Conservation (phyloP, 2,113 vertebrate species). For the Prunella himalayana region DNA sequence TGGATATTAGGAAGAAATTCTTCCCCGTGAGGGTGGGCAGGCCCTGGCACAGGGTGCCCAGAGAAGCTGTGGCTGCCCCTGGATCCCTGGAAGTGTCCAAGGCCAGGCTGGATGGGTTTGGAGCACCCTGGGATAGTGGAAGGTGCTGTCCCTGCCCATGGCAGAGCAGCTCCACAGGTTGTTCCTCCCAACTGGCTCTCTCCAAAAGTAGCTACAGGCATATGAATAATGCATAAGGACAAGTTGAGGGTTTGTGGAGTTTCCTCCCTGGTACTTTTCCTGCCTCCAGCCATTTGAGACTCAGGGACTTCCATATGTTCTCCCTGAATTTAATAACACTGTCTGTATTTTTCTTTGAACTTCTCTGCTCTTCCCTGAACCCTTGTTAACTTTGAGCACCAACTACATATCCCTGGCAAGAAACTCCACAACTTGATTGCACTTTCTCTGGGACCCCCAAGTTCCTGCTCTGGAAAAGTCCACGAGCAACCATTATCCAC, state of each 20-base stretch:
- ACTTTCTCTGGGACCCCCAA: not conserved
- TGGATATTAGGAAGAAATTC: not conserved
- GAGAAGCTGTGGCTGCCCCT: not conserved
- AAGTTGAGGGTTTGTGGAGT: not conserved
- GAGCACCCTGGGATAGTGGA: not conserved
- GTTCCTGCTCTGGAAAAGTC: not conserved
- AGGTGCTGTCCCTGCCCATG: not conserved
- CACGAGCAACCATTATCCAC: not conserved
- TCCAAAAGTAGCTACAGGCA: not conserved
- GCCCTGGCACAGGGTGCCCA: fast-evolving
- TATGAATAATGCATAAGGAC: not conserved
- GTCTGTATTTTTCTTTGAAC: not conserved
- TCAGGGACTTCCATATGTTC: not conserved
- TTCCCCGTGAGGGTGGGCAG: fast-evolving
- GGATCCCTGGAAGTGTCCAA: not conserved
- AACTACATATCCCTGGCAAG: fast-evolving
- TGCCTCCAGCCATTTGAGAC: not conserved
- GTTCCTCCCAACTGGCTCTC: not conserved
- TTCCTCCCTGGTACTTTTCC: not conserved
- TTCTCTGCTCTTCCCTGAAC: not conserved
- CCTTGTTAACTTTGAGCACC: not conserved
- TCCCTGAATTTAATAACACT: not conserved
- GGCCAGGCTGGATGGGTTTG: fast-evolving
- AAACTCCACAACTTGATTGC: not conserved
- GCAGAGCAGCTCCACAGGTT: not conserved